Conservation (phyloP, 2,888 invertebrate species). For the Lomographa bimaculata region DNA sequence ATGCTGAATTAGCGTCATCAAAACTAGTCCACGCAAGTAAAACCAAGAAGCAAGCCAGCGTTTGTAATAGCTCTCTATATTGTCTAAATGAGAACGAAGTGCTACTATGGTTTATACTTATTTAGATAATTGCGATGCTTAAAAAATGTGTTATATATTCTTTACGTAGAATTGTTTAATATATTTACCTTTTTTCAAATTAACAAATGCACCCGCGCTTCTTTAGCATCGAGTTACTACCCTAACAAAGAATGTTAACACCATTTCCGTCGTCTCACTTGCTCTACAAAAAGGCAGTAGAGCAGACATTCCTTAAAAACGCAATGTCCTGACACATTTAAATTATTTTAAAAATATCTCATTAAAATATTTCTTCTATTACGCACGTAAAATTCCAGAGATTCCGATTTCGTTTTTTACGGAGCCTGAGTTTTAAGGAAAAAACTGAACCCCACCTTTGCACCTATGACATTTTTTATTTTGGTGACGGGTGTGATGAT, state of each 20-base stretch:
- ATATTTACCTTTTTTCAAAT: no score
- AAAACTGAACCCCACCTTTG: conserved; percentile 43
- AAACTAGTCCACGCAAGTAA: no score
- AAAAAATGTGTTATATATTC: no score
- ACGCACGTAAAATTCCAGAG: conserved; percentile 54
- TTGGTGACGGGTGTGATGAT: conserved; percentile 6
- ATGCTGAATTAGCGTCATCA: no score
- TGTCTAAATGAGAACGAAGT: no score
- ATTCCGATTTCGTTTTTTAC: conserved; percentile 49
- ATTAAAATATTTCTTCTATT: conserved; percentile 75
- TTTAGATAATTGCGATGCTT: no score
- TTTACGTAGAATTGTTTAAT: no score
- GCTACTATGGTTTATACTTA: no score
- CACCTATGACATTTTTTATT: conserved; percentile 12
- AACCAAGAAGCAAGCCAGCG: no score
- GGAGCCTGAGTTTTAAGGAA: conserved; percentile 50
- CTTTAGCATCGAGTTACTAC: neutral
- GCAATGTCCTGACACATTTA: conserved; percentile 58
- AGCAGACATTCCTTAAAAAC: conserved; percentile 48
- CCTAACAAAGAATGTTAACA: conserved; percentile 62
- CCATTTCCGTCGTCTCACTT: conserved; percentile 57
- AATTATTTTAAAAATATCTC: conserved; percentile 59
- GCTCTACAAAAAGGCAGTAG: conserved; percentile 34
- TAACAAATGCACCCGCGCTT: conserved; percentile 12
- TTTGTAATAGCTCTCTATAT: no score